A percentile compares a stretch with the other conserved stretches of the same genome.
phyloP scores from a whole-genome alignment of 2,888 invertebrate species.

The Cephonodes hylas region DNA sequence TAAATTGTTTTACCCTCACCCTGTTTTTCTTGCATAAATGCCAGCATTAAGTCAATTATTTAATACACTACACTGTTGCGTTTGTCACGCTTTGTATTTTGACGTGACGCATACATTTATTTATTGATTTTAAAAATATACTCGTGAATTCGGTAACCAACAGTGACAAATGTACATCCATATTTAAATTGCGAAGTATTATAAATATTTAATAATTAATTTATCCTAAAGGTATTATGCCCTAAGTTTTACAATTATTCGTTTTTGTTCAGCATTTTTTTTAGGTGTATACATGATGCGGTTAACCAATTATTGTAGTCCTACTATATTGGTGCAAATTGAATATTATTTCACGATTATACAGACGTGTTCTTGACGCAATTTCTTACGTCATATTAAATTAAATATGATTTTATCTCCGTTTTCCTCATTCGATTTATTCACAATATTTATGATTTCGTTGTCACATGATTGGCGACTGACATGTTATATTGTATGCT shows the following conservation, averaged over 20 bases:
- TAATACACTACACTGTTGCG: conserved; percentile 4
- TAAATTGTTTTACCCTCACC: background rate
- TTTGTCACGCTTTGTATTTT: conserved; percentile 5
- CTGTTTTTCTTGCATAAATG: conserved; percentile 4
- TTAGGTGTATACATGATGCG: background rate
- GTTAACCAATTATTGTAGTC: background rate
- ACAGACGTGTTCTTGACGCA: background rate
- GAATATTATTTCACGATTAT: background rate
- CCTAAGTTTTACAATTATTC: too few species aligned
- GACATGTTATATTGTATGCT: background rate
- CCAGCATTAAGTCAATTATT: conserved; percentile 4
- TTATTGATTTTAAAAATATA: background rate
- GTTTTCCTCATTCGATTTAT: conserved; percentile 3
- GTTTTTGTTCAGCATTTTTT: too few species aligned
- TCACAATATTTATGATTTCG: background rate
- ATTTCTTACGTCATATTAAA: background rate
- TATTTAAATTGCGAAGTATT: too few species aligned
- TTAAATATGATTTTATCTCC: background rate
- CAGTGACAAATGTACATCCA: too few species aligned
- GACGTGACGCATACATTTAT: conserved; percentile 4
- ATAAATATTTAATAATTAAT: too few species aligned
- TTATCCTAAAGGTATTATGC: too few species aligned
- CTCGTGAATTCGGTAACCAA: background rate
- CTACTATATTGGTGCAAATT: background rate
- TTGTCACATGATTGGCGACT: background rate